Base-by-base conservation (phyloP, 2,888 invertebrate species). In the Campaea margaritaria region DNA sequence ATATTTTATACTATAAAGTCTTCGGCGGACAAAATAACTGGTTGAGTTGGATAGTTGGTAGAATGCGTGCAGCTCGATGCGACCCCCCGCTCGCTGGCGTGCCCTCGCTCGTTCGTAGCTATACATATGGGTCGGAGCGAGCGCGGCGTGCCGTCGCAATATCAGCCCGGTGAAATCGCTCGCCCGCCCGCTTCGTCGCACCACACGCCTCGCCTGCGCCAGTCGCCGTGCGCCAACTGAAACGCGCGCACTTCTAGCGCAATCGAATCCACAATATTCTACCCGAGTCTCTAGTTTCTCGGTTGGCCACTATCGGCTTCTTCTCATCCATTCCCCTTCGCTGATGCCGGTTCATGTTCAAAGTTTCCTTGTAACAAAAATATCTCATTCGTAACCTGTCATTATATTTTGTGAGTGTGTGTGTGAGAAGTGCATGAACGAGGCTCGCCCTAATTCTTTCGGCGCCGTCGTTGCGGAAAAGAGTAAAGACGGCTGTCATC, bases 131-230 rank as follows among this genome's bases (percentile, higher is more conserved):
- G 86, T 85, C 85, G 87, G 83, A 83, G 83, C 81, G 81, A 85
- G 78, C 78, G 77, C 78, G 77, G 85, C 86, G 83, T 87, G 87
- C 89, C 89, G 87, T 87, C 90, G 90, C 90, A 89, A 89, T 91
- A 91, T 91, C 90, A 88, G 88, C 89, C 88, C 91, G 90, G 91
- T 91, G 91, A 91, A 91, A 92, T 91, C 91, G 89, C 89, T 87
- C 88, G 88, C 87, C 89, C 90, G 89, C 90, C 89, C 89, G 89
- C 89, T 79, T 82, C 88, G 85, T 78, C 89, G 83, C 89, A 83
- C 87, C 89, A 83, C 89, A 81, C 86, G 87, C 90, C 91, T 88
- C 80, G 89, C 88, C 89, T 89, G 91, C 90, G 90, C 92, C 90
- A 91, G 91, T 91, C 91, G 89, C 88, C 85, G 87, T 91, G 91